Percentiles rank a stretch among this genome's conserved stretches.
Evolutionary conservation across 1,140 invertebrate genomes (phyloP).

Genomic region (Neodiprion fabricii): DNA sequence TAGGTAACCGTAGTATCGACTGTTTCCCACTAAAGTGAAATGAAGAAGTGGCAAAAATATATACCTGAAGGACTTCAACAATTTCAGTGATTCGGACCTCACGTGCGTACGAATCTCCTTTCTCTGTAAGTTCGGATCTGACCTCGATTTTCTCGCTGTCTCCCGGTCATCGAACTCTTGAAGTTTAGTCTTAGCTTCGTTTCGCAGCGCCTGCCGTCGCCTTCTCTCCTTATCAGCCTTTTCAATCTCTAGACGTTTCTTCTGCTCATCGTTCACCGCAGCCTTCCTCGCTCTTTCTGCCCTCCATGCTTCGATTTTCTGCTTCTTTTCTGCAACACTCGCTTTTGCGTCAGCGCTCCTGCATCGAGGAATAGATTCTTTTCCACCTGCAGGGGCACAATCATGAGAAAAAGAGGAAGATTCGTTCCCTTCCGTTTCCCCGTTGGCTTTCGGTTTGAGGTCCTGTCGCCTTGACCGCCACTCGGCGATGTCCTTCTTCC

Average conservation of each 20-base stretch:
- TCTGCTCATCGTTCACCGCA: conserved; percentile 40
- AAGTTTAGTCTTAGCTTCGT: background rate
- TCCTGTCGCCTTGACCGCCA: conserved; percentile 43
- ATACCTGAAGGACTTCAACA: conserved; percentile 48
- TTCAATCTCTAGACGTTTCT: conserved; percentile 17
- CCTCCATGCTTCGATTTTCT: conserved; percentile 50
- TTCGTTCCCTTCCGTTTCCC: background rate
- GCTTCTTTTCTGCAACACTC: conserved; percentile 34
- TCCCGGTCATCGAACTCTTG: background rate
- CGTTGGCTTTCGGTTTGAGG: conserved; percentile 21
- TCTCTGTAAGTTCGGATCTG: background rate
- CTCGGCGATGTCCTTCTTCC: conserved; percentile 38
- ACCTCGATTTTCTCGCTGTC: conserved; percentile 18
- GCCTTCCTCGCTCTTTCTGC: conserved; percentile 40
- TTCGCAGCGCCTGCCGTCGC: background rate
- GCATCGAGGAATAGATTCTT: background rate
- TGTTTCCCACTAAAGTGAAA: background rate
- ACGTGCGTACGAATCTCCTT: background rate
- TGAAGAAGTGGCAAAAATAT: background rate
- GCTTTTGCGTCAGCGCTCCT: background rate
- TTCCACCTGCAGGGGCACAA: background rate
- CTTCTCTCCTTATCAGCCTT: background rate
- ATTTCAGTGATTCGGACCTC: background rate
- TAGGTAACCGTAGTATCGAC: too few species aligned
- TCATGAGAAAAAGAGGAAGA: too few species aligned